A percentile compares a stretch with the other conserved stretches of the same genome.
Evolutionary conservation across 2,113 vertebrate species (phyloP).

Genomic region (Rhynchomys soricoides): DNA sequence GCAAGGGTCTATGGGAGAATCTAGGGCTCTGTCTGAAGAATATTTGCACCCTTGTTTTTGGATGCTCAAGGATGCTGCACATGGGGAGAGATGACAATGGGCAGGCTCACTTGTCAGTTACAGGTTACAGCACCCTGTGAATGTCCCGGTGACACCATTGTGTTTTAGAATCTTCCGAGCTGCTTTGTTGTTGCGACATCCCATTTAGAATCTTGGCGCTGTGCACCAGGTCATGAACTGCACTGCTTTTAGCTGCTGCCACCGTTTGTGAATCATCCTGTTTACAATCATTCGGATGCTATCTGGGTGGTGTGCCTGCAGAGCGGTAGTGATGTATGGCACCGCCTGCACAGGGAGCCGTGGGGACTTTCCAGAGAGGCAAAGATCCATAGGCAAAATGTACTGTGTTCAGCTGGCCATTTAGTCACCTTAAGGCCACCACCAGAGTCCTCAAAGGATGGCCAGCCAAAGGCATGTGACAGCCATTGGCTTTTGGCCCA

Average conservation of each 20-base stretch:
- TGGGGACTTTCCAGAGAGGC: background rate
- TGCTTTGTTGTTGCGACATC: constrained; percentile 34
- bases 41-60: background rate
- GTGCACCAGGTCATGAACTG: constrained; percentile 55
- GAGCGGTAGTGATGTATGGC: constrained; percentile 51
- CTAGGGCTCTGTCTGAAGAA: background rate
- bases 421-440: background rate
- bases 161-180: constrained; percentile 65
- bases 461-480: background rate
- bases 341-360: background rate
- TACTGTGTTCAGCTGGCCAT: background rate
- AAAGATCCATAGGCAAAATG: background rate
- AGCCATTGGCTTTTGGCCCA: background rate
- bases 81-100: background rate
- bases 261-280: constrained; percentile 75
- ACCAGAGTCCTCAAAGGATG: background rate
- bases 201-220: constrained; percentile 67
- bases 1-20: constrained; percentile 56
- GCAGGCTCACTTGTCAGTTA: constrained; percentile 16
- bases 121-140: constrained; percentile 29
- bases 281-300: constrained; percentile 63
- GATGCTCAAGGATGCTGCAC: background rate
- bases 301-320: constrained; percentile 52
- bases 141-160: background rate
- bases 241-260: constrained; percentile 65